Percentiles rank a stretch among this genome's conserved stretches.
phyloP scores from a whole-genome alignment of 2,113 vertebrate species.

The Microtus richardsoni region DNA sequence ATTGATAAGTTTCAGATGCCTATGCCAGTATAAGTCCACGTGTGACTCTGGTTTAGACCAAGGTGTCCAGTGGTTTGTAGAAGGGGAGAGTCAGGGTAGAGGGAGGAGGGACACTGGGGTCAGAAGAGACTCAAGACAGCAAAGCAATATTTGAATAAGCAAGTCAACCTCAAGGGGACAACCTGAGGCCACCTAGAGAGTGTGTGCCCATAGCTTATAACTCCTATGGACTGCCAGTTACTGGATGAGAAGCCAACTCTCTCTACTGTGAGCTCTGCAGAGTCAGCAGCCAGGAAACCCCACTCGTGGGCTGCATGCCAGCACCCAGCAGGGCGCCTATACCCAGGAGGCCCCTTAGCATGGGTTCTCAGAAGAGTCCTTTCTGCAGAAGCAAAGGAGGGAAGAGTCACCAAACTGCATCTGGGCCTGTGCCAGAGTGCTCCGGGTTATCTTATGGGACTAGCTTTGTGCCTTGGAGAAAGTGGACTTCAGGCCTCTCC shows the following conservation, averaged over 20 bases:
- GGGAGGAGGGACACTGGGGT: neutral
- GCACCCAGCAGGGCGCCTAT: accelerated
- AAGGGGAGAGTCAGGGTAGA: neutral
- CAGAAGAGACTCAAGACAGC: neutral
- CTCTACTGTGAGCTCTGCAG: neutral
- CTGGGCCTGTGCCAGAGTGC: neutral
- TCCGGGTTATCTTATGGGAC: neutral
- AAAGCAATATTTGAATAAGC: neutral
- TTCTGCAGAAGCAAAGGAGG: neutral
- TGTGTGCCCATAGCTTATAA: neutral
- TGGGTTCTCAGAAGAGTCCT: neutral
- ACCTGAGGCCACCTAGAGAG: neutral
- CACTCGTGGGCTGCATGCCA: no score
- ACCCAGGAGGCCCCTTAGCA: no score
- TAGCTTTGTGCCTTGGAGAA: conserved; percentile 16
- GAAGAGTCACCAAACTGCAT: neutral
- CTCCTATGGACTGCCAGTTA: neutral
- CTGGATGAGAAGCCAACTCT: neutral
- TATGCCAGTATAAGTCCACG: neutral
- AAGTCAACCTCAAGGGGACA: neutral
- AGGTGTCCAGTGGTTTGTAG: neutral
- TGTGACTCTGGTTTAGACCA: conserved; percentile 23
- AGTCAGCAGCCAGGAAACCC: neutral
- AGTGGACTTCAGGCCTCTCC: conserved; percentile 39
- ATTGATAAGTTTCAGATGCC: conserved; percentile 51